phyloP scores from a whole-genome alignment of 2,113 vertebrate genomes.

The Cromileptes altivelis region DNA sequence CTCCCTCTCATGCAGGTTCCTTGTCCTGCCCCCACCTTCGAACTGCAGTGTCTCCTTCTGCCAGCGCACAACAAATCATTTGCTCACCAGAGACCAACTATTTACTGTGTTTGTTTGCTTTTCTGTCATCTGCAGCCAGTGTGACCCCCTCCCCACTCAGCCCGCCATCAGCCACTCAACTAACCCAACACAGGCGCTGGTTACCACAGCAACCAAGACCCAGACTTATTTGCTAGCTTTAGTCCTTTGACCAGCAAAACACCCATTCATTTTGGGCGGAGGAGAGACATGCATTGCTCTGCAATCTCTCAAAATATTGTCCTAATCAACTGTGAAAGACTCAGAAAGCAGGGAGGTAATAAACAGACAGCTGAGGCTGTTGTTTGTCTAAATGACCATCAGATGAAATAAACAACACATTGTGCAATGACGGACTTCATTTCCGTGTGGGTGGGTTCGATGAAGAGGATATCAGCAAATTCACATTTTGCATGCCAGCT shows the following conservation, averaged over 20 bases:
- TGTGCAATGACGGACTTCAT: not conserved
- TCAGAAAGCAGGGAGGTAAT: not conserved
- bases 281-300: not conserved
- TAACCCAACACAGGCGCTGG: conserved; percentile 56
- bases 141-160: conserved; percentile 26
- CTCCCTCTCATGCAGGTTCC: conserved; percentile 6
- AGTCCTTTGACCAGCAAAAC: conserved; percentile 57
- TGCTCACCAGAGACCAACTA: conserved; percentile 43
- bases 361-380: not conserved
- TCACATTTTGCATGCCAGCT: conserved; percentile 18
- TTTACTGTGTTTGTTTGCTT: conserved; percentile 64
- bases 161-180: conserved; percentile 44
- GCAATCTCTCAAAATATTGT: conserved; percentile 9
- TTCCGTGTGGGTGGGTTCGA: not conserved
- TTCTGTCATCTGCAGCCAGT: conserved; percentile 58
- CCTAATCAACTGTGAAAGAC: not conserved
- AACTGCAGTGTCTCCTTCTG: conserved; percentile 16
- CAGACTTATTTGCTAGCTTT: conserved; percentile 62
- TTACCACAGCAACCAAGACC: conserved; percentile 78
- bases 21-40: conserved; percentile 15
- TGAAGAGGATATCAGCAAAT: conserved; percentile 7
- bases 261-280: conserved; percentile 37
- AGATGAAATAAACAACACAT: not conserved
- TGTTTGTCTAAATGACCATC: not conserved
- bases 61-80: conserved; percentile 35